Base-by-base conservation (phyloP, 1,140 invertebrate genomes). In the Drosophila funebris region DNA sequence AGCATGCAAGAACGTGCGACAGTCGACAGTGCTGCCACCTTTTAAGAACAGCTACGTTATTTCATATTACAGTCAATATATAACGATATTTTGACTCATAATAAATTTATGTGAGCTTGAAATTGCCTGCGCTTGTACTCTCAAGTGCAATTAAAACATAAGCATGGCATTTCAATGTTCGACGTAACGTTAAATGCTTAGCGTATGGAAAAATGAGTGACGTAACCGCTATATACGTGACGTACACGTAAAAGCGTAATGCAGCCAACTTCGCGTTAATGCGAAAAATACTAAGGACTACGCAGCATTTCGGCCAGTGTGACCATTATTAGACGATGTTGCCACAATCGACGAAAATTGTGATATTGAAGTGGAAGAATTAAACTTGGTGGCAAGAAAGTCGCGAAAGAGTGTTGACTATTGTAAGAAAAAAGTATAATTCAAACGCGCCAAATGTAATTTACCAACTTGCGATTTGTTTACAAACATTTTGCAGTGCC, bases 331-430 rank as follows among this genome's bases (percentile, higher is more conserved):
- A 37, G 57, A 44, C 69, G 66, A 73, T 70, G 78, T 82, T 82
- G 78, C 78, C 78, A 82, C 78, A 82, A 78, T 82, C 57, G 76
- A 78, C 67, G 53, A 75, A 75, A 70, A 72, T 63, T 53, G 58
- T 58, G 67, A 58, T 54, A 66, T 71, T 71, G 73, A 72, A 75
- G 68, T 72, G 37, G 48, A 75, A 71, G 60, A 72, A 72, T 68
- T 72, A 71, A 75, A 75, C 73, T 75, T 75, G 73, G 73, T 75
- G 73, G 73, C 73, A 75, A 75, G 61, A 66, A 75, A 75, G 68
- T 60, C 73, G 73, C 48, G 61, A 75, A 75, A 58, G 48, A 71
- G 72, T 72, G 73, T 64, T 64, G 73, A 75, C 67, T 75, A 71
- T 75, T 72, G 68, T 71, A 75, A 75, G 68, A 75, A 75, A 63